Percentiles rank a stretch among this genome's conserved stretches.
Conservation (phyloP, 1,140 invertebrate genomes). For the Musca vetustissima region DNA sequence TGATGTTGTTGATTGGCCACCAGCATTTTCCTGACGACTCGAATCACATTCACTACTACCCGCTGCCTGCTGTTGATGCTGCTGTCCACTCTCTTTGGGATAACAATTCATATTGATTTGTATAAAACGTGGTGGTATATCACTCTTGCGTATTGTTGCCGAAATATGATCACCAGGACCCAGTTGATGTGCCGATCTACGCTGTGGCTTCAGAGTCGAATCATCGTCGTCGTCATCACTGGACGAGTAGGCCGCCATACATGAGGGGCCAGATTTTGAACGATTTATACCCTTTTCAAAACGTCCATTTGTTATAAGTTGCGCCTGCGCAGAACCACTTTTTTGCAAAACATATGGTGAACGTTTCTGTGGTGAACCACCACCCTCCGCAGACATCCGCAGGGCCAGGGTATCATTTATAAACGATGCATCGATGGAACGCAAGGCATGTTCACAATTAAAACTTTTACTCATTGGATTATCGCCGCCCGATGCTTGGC, state of each 20-base stretch:
- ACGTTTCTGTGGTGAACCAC: conserved; percentile 38
- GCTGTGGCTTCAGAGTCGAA: conserved; percentile 35
- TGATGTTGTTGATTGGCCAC: conserved; percentile 41
- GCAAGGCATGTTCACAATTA: conserved; percentile 50
- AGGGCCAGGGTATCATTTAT: conserved; percentile 52
- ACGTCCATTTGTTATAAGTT: conserved; percentile 39
- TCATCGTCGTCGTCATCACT: conserved; percentile 49
- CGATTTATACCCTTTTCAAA: conserved; percentile 62
- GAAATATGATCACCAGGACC: conserved; percentile 29
- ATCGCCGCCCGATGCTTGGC: conserved; percentile 38
- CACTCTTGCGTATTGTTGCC: conserved; percentile 47
- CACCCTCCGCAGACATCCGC: conserved; percentile 32
- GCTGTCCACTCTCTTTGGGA: conserved; percentile 45
- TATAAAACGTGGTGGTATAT: conserved; percentile 46
- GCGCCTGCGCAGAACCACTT: conserved; percentile 46
- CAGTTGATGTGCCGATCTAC: conserved; percentile 22
- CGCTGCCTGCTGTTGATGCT: too few relatives aligned
- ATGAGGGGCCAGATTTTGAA: conserved; percentile 71
- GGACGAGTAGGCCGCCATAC: conserved; percentile 57
- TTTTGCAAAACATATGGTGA: conserved; percentile 55
- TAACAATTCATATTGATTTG: conserved; percentile 55
- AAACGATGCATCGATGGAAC: conserved; percentile 48
- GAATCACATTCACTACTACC: conserved; percentile 43
- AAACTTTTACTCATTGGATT: conserved; percentile 56
- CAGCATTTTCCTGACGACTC: conserved; percentile 40